Evolutionary conservation across 1,140 invertebrate genomes (phyloP).

Genomic region (Chrysoperla carnea): DNA sequence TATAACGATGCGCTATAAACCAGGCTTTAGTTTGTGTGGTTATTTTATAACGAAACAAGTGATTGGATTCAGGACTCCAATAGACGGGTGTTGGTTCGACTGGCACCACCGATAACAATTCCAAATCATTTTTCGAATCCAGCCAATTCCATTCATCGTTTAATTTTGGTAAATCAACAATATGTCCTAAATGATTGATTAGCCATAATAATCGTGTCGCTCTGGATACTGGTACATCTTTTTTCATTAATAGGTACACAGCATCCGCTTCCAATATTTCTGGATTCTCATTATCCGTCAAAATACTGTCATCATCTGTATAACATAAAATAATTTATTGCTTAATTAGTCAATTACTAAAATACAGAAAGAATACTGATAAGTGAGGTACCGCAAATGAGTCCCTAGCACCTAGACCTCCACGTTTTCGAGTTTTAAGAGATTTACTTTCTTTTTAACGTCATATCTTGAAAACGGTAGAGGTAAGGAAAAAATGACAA

Average conservation of each 20-base stretch:
- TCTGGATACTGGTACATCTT: constrained; percentile 54
- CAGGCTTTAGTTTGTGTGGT: constrained; percentile 27
- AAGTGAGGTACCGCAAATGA: too few relatives aligned
- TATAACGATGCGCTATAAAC: constrained; percentile 38
- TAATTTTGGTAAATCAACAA: constrained; percentile 27
- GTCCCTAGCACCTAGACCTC: too few relatives aligned
- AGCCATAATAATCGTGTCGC: constrained; percentile 62
- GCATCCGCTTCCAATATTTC: constrained; percentile 38
- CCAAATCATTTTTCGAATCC: constrained; percentile 27
- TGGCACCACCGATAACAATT: constrained; percentile 45
- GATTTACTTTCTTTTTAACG: too few relatives aligned
- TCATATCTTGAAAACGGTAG: too few relatives aligned
- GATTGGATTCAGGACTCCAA: constrained; percentile 31
- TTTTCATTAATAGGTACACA: constrained; percentile 54
- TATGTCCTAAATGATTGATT: constrained; percentile 45
- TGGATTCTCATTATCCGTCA: too few relatives aligned
- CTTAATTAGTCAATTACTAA: too few relatives aligned
- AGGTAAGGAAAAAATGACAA: too few relatives aligned
- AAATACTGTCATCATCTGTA: too few relatives aligned
- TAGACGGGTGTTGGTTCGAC: constrained; percentile 22
- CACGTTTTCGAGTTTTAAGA: too few relatives aligned
- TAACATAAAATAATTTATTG: too few relatives aligned
- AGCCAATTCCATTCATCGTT: not conserved
- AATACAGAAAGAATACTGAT: too few relatives aligned
- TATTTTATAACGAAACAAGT: constrained; percentile 32